A percentile compares a stretch with the other conserved stretches of the same genome.
Conservation (phyloP, 2,797 vertebrate genomes). For the Gastrophryne carolinensis region DNA sequence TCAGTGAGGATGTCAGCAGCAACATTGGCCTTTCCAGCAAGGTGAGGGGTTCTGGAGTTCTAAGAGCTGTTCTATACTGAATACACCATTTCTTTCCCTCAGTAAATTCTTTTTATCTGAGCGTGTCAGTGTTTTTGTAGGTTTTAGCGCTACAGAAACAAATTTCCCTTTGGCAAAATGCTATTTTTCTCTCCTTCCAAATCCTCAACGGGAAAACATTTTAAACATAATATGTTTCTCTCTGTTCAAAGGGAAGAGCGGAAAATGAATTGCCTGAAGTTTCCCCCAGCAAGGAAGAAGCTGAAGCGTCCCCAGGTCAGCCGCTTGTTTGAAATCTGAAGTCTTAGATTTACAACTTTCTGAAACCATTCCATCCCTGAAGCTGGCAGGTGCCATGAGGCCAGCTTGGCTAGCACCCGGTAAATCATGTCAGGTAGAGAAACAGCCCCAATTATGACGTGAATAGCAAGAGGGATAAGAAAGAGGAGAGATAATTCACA, state of each 20-base stretch:
- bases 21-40: no score
- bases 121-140: neutral
- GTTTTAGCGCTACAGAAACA: neutral
- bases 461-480: constrained; percentile 9
- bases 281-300: neutral
- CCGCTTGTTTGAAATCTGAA: neutral
- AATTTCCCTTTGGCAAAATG: neutral
- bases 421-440: constrained; percentile 63
- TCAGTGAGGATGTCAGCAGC: no score
- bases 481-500: constrained; percentile 32
- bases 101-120: neutral
- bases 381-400: constrained; percentile 45
- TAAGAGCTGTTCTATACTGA: no score
- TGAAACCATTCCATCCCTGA: constrained; percentile 55
- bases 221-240: neutral
- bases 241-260: neutral
- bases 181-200: neutral
- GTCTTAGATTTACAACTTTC: constrained; percentile 47
- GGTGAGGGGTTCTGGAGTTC: no score
- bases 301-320: neutral
- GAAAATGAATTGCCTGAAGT: neutral
- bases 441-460: constrained; percentile 56
- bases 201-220: neutral
- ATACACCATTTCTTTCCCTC: no score
- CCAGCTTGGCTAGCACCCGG: constrained; percentile 57